A percentile compares a stretch with the other conserved stretches of the same genome.
Conservation (phyloP, 2,113 vertebrate species). For the Sorex fumeus region DNA sequence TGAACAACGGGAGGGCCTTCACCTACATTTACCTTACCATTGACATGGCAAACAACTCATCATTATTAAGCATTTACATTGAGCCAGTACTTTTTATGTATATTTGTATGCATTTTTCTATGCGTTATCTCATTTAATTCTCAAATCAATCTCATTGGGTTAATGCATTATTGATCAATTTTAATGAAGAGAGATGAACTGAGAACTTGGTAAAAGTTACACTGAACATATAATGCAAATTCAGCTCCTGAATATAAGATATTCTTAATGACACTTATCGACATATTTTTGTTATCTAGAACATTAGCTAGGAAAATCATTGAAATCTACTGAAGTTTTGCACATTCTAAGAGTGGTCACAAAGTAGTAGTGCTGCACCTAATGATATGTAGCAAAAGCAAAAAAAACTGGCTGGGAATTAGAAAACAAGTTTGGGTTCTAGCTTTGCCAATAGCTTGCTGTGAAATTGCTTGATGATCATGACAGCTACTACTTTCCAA, state of each 20-base stretch:
- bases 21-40: too few species aligned
- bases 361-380: background rate
- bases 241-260: background rate
- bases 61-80: background rate
- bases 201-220: background rate
- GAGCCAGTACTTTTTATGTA: background rate
- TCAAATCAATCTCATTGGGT: background rate
- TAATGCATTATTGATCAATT: background rate
- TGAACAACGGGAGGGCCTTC: too few species aligned
- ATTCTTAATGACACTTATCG: background rate
- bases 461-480: background rate
- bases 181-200: background rate
- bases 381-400: background rate
- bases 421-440: background rate
- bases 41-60: background rate
- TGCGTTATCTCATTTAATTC: conserved; percentile 21
- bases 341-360: background rate
- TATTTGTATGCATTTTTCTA: background rate
- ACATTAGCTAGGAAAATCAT: background rate
- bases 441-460: background rate
- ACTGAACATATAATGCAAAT: background rate
- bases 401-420: background rate
- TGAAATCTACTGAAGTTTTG: background rate
- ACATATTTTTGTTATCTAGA: background rate
- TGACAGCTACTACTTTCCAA: too few species aligned